phyloP scores from a whole-genome alignment of 1,140 invertebrate genomes.

The Drosophila chauvacae region DNA sequence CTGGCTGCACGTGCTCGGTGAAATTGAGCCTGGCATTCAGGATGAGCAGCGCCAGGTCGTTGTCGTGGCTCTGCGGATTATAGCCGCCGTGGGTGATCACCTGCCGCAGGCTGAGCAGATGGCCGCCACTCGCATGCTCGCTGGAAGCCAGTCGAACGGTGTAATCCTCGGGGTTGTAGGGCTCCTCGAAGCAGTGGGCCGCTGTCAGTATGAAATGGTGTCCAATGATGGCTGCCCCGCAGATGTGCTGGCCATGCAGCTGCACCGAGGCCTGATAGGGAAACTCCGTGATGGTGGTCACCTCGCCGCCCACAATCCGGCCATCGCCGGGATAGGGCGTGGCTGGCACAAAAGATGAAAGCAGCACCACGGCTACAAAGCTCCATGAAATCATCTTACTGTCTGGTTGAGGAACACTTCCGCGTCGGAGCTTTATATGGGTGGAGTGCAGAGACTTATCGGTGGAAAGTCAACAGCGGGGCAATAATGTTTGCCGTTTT shows the following conservation, averaged over 20 bases:
- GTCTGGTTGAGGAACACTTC: constrained; percentile 17
- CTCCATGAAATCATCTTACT: constrained; percentile 26
- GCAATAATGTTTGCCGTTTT: constrained; percentile 26
- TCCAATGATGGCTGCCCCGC: constrained; percentile 86
- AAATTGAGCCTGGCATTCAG: constrained; percentile 64
- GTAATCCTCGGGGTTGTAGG: constrained; percentile 49
- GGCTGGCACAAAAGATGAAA: background rate
- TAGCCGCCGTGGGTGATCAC: constrained; percentile 72
- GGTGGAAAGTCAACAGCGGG: constrained; percentile 49
- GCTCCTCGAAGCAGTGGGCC: constrained; percentile 86
- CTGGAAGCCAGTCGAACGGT: constrained; percentile 65
- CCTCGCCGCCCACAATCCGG: constrained; percentile 79
- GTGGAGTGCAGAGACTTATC: constrained; percentile 44
- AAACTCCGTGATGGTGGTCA: constrained; percentile 60
- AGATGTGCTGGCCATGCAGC: constrained; percentile 73
- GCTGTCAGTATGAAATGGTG: constrained; percentile 86
- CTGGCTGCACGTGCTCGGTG: constrained; percentile 54
- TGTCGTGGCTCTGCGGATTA: constrained; percentile 63
- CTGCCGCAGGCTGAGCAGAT: constrained; percentile 58
- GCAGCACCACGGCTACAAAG: background rate
- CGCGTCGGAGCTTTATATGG: constrained; percentile 52
- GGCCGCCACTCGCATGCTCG: constrained; percentile 61
- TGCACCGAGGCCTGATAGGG: constrained; percentile 80
- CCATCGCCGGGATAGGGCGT: constrained; percentile 55
- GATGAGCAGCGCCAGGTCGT: constrained; percentile 74